Percentiles rank a stretch among this genome's conserved stretches.
These are phyloP conservation scores for Eupeodes luniger DNA, from an alignment of 2,888 invertebrate genomes.

Conservation along the genomic window DNA sequence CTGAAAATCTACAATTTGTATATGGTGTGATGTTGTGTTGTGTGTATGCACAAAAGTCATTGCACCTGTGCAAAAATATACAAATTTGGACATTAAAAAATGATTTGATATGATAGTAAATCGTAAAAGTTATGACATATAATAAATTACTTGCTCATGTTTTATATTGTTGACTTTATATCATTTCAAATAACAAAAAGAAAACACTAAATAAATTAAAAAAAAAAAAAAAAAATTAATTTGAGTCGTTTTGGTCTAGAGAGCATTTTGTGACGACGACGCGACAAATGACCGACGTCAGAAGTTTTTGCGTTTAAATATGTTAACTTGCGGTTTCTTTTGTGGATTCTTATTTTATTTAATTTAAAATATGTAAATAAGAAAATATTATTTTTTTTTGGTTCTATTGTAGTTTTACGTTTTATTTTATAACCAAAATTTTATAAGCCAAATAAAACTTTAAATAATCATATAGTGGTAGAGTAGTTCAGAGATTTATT, in stretches of 20 bases:
- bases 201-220: too few species aligned
- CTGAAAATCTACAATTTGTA: too few species aligned
- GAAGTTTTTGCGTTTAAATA: not conserved
- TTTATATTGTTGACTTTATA: not conserved
- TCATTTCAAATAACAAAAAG: not conserved
- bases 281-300: not conserved
- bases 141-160: not conserved
- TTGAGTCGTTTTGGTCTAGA: constrained; percentile 45
- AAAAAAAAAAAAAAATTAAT: not conserved
- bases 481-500: not conserved
- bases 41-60: constrained; percentile 10
- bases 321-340: too few species aligned
- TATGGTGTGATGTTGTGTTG: too few species aligned
- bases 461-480: too few species aligned
- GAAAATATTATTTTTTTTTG: too few species aligned
- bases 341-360: too few species aligned
- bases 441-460: too few species aligned
- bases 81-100: not conserved
- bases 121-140: not conserved
- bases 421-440: too few species aligned
- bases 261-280: not conserved
- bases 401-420: too few species aligned
- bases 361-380: too few species aligned
- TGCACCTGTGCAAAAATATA: constrained; percentile 13
- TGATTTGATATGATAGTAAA: constrained; percentile 13